Base-by-base conservation (phyloP, 2,888 invertebrate genomes). In the Brachypterus glaber region DNA sequence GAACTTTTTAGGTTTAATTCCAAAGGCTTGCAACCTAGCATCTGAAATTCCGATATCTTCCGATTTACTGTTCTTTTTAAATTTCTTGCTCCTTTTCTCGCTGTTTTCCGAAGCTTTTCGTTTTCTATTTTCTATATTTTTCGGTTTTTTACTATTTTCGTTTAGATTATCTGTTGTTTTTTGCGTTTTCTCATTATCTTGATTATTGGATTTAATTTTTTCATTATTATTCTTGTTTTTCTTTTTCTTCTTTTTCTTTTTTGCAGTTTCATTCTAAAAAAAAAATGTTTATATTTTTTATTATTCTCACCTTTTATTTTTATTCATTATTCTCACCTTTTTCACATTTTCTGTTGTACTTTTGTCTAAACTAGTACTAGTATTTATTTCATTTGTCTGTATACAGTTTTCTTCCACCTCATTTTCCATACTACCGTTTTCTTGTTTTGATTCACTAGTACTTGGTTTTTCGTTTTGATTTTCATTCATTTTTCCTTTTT, bases 1-100 rank as follows among this genome's bases (percentile, higher is more conserved):
- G 54, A 83, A 88, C 59, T 88, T 90, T 55, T 84, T 88, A 0
- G 91, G 91, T 69, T 91, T 92, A 25, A 93, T 76, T 36, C 93
- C 95, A 61, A 88, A 97, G 0, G 92, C 92, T 56, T 81, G 77
- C 5, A 97, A 70, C 47, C 96, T 74, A 47, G 85, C 82, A 62
- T 90, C 86, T 2, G 86, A 78, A 16, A 84, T 59, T 8, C 49
- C 58, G 35, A 55, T 34, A 26, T 51, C 45, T 9, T 37, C 26
- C 30, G 3, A 54, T 55, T 37, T 51, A 26, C 38, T 48, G 39
- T 32, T 46, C 11, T 41, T 31, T 35, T 40, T 39, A 25, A 39
- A 26, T 30, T 3, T 34, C 26, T 38, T 44, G 18, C 30, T 42
- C 32, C 35, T 35, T 29, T 41, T 38, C 32, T n/a, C n/a, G n/a